Evolutionary conservation across 2,888 invertebrate genomes (phyloP).

Genomic region (Neoscelio sp.): DNA sequence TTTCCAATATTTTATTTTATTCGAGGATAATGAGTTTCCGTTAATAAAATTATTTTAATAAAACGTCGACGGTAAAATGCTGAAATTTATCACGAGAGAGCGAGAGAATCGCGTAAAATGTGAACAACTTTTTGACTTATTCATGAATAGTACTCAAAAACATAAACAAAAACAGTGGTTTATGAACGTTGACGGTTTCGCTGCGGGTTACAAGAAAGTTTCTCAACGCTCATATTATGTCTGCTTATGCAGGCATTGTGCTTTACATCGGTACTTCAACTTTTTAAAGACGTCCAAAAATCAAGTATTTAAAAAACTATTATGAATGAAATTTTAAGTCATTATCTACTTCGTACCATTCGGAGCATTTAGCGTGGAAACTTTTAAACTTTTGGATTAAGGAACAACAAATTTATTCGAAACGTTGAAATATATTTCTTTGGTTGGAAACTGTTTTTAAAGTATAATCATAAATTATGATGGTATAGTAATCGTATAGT

Average conservation of each 20-base stretch:
- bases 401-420: too few relatives aligned
- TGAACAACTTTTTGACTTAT: conserved; percentile 42
- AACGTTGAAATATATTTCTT: too few relatives aligned
- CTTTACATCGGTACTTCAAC: conserved; percentile 18
- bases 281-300: conserved; percentile 46
- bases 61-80: conserved; percentile 20
- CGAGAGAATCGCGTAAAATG: conserved; percentile 39
- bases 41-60: conserved; percentile 2
- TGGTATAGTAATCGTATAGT: too few relatives aligned
- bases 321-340: conserved; percentile 22
- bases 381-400: too few relatives aligned
- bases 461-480: too few relatives aligned
- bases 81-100: conserved; percentile 46
- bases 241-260: conserved; percentile 34
- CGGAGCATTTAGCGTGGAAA: neutral
- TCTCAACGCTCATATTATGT: conserved; percentile 39
- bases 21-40: too few relatives aligned
- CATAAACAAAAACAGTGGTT: conserved; percentile 51
- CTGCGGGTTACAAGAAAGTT: conserved; percentile 45
- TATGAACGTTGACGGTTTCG: conserved; percentile 36
- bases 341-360: conserved; percentile 8
- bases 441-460: too few relatives aligned
- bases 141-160: conserved; percentile 51
- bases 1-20: too few relatives aligned
- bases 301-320: conserved; percentile 43